Evolutionary conservation across 1,140 invertebrate species (phyloP).

Genomic region (Aphis craccivora): DNA sequence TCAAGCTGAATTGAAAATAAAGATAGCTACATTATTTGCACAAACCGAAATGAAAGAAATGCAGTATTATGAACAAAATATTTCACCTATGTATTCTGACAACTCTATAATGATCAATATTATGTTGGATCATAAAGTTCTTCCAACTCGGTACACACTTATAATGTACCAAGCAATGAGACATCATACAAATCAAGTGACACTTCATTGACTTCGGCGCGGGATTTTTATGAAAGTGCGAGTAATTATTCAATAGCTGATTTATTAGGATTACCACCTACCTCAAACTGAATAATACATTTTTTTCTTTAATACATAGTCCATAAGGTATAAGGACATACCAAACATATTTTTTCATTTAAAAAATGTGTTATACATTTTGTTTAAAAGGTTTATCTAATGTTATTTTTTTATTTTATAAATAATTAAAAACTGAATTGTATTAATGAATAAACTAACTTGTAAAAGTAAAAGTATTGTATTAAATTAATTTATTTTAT

Average conservation of each 20-base stretch:
- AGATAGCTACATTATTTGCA: not conserved
- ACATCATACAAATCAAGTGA: not conserved
- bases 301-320: too few species aligned
- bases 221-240: slow-evolving; percentile 26
- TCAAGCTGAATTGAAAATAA: slow-evolving; percentile 2
- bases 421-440: too few species aligned
- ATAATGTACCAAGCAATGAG: too few species aligned
- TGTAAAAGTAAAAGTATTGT: too few species aligned
- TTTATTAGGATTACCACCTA: not conserved
- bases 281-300: not conserved
- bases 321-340: too few species aligned
- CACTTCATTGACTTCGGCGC: not conserved
- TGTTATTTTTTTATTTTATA: not conserved
- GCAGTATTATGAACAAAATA: not conserved
- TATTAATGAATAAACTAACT: too few species aligned
- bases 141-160: too few species aligned
- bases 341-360: too few species aligned
- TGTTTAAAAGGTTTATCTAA: too few species aligned
- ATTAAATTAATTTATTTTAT: too few species aligned
- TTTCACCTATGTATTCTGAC: not conserved
- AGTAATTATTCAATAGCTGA: not conserved
- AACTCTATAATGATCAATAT: slow-evolving; percentile 7
- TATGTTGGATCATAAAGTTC: not conserved
- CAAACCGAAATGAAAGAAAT: not conserved
- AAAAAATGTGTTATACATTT: too few species aligned